Conservation (phyloP, 2,797 vertebrate species). For the Cuculus canorus region DNA sequence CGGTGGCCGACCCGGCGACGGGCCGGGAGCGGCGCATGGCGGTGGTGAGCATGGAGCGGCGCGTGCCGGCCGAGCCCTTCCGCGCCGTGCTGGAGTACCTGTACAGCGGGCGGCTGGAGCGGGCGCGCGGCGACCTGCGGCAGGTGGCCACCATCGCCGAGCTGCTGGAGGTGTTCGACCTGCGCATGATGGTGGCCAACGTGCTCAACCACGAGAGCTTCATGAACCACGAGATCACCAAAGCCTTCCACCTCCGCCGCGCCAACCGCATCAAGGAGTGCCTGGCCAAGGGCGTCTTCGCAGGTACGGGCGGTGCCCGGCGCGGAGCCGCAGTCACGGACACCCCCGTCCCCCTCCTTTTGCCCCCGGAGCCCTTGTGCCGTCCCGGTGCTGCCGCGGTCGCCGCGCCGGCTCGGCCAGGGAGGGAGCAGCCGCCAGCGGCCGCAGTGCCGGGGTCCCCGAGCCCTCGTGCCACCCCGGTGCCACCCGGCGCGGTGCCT, state of each 20-base stretch:
- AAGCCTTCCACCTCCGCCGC: constrained; percentile 91
- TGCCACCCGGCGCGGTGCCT: no score
- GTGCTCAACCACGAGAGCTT: constrained; percentile 92
- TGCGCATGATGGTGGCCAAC: constrained; percentile 96
- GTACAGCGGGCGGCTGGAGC: constrained; percentile 87
- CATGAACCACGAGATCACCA: constrained; percentile 96
- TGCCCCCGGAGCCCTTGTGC: accelerated
- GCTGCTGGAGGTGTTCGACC: constrained; percentile 91
- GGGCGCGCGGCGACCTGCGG: constrained; percentile 83
- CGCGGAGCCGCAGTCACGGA: no score
- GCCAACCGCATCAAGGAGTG: constrained; percentile 94
- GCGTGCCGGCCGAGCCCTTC: constrained; percentile 84
- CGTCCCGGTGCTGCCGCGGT: no score
- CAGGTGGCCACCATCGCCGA: constrained; percentile 92
- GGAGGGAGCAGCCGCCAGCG: no score
- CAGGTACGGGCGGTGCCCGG: no score
- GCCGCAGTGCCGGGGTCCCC: background rate
- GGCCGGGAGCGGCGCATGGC: constrained; percentile 82
- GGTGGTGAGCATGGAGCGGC: constrained; percentile 84
- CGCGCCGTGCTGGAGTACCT: constrained; percentile 88
- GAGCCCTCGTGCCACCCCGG: accelerated
- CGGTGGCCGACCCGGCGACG: constrained; percentile 83
- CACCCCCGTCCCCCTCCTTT: accelerated
- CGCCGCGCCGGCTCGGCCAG: background rate
- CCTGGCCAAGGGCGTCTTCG: constrained; percentile 87